Evolutionary conservation across 2,113 vertebrate genomes (phyloP), one percentile per base, ranked within the genome.

Genomic region (Deroptyus accipitrinus): DNA sequence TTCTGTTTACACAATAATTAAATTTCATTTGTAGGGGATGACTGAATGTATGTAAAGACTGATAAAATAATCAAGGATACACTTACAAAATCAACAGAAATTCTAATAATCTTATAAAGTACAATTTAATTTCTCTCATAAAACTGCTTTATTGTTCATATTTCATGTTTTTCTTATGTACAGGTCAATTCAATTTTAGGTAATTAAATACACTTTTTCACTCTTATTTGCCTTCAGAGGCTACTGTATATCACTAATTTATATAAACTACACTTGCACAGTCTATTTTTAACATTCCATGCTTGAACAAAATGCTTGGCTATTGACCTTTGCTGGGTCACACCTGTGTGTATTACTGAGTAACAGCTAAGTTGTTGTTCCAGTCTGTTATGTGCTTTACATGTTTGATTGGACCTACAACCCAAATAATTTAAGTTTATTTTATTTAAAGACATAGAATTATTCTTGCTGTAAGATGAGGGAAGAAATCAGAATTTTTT

Each of bases 261-360:
- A 83, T 94, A 91, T 70, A 85, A 96, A 80, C 84, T 75, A 44
- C 86, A 51, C 42, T 96, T 78, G 86, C 83, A 75, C 42, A 75
- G 63, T 80, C 93, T 97, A 96, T 97, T 95, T 96, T 96, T 97
- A 96, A 88, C 84, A 87, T 83, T 62, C 84, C 70, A 63, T 59
- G 78, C 90, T 96, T 87, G 91, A 96, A 85, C 93, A 87, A 94
- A 95, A 80, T 87, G 83, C 46, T 85, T 92, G 74, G 81, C 55
- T 94, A 39, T 59, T 94, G 94, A 96, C 96, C 86, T 97, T 92
- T 96, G 62, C 73, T 55, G 96, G 88, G 86, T 96, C 88, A 96
- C 79, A 94, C 88, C 90, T 94, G 92, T 92, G 95, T 73, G 10
- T 66, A 54, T 90, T 54, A 83, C 83, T 91, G 87, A 89, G 25